phyloP scores from a whole-genome alignment of 2,113 vertebrate genomes.

The Regulus satrapa region DNA sequence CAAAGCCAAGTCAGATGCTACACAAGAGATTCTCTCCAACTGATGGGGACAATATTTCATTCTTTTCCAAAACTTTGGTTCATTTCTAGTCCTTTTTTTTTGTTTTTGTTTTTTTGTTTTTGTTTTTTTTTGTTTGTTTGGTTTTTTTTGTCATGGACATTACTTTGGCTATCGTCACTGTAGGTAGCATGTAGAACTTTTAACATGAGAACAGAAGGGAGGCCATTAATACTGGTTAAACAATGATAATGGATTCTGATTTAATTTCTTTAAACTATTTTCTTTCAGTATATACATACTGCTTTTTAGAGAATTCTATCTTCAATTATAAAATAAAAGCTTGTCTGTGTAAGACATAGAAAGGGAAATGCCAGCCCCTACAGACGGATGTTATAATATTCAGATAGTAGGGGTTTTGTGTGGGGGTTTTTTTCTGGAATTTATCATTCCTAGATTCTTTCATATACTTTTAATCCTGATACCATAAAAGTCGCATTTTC shows the following conservation, averaged over 20 bases:
- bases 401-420: background rate
- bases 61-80: background rate
- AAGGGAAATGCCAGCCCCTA: background rate
- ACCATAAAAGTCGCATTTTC: background rate
- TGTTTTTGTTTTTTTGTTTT: accelerated
- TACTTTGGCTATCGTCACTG: background rate
- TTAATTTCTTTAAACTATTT: background rate
- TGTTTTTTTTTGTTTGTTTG: no score
- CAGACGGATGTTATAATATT: background rate
- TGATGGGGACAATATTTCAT: background rate
- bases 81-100: accelerated
- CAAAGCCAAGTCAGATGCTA: background rate
- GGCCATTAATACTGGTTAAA: background rate
- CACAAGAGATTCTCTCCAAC: background rate
- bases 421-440: background rate
- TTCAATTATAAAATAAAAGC: background rate
- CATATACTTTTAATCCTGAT: background rate
- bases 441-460: background rate
- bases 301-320: background rate
- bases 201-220: background rate
- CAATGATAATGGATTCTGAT: background rate
- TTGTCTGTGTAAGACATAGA: background rate
- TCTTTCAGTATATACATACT: background rate
- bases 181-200: background rate
- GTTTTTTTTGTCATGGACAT: accelerated